Conservation (phyloP, 64 coral and sea anemone species). For the Orbicella faveolata region DNA sequence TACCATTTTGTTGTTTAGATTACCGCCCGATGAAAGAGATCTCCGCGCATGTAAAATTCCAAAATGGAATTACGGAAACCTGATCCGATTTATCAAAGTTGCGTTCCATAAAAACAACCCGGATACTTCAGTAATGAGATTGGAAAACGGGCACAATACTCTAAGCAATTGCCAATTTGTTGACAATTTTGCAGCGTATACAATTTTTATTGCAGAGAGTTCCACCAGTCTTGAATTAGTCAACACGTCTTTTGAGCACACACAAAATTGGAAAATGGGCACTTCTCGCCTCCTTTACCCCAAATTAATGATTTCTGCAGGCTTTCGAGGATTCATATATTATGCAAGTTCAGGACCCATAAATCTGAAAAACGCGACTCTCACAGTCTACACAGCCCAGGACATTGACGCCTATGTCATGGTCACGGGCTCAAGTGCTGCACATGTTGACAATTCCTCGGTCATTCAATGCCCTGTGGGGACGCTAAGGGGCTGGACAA, state of each 20-base stretch:
- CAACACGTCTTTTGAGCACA: constrained; percentile 2
- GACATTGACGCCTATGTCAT: constrained; percentile 4
- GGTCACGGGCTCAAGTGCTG: background rate
- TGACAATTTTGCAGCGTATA: background rate
- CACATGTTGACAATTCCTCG: background rate
- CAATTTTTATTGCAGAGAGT: background rate
- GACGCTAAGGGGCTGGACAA: background rate
- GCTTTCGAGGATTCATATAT: constrained; percentile 5
- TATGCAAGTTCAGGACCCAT: background rate
- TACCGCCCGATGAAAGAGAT: background rate
- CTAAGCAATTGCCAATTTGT: constrained; percentile 1
- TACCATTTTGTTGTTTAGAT: background rate
- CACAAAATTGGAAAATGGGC: too few species aligned
- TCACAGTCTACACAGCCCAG: background rate
- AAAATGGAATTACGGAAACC: background rate
- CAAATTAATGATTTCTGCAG: background rate
- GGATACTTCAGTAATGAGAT: background rate
- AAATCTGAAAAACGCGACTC: background rate
- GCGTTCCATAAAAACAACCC: background rate
- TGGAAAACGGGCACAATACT: background rate
- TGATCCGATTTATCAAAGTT: background rate
- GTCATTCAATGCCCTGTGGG: constrained; percentile 12
- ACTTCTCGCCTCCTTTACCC: background rate
- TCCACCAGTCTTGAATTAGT: background rate
- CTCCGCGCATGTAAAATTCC: background rate